These are phyloP conservation scores for Echinarachnius parma DNA, from an alignment of 53 echinoderm and acorn worm species.

Conservation along the genomic window DNA sequence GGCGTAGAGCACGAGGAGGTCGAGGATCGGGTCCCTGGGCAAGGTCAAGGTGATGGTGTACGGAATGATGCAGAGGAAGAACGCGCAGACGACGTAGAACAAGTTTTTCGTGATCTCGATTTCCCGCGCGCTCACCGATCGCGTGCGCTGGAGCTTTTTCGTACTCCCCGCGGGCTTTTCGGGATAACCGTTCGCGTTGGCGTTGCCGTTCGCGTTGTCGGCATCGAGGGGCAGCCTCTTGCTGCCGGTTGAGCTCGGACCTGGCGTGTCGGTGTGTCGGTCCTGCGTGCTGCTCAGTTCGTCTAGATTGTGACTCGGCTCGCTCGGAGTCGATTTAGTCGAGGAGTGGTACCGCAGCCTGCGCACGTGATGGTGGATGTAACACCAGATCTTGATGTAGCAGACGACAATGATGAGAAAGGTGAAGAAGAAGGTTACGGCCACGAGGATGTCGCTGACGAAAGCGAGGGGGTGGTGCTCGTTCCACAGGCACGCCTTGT, in stretches of 20 bases:
- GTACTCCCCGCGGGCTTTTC: neutral
- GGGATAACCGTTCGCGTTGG: neutral
- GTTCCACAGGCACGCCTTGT: slow-evolving; percentile 32
- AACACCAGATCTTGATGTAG: slow-evolving; percentile 43
- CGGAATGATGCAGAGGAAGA: slow-evolving; percentile 43
- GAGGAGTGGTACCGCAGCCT: slow-evolving; percentile 19
- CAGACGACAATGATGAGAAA: slow-evolving; percentile 37
- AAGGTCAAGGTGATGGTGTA: slow-evolving; percentile 26
- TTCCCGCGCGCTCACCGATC: slow-evolving; percentile 25
- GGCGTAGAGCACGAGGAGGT: slow-evolving; percentile 34
- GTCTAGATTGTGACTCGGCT: slow-evolving; percentile 10
- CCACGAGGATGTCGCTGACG: slow-evolving; percentile 33
- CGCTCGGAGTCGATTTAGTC: neutral
- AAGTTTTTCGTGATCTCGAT: slow-evolving; percentile 43
- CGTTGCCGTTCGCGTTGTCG: neutral
- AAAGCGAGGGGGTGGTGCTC: neutral
- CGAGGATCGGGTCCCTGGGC: slow-evolving; percentile 8
- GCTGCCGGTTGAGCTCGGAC: neutral
- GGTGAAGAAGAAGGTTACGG: slow-evolving; percentile 31
- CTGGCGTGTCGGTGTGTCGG: neutral
- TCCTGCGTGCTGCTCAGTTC: slow-evolving; percentile 41
- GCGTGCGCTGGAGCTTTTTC: neutral
- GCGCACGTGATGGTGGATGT: slow-evolving; percentile 26
- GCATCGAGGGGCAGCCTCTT: neutral
- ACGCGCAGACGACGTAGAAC: slow-evolving; percentile 39